Evolutionary conservation across 1,140 invertebrate genomes (phyloP).

Genomic region (Megathymus violae): DNA sequence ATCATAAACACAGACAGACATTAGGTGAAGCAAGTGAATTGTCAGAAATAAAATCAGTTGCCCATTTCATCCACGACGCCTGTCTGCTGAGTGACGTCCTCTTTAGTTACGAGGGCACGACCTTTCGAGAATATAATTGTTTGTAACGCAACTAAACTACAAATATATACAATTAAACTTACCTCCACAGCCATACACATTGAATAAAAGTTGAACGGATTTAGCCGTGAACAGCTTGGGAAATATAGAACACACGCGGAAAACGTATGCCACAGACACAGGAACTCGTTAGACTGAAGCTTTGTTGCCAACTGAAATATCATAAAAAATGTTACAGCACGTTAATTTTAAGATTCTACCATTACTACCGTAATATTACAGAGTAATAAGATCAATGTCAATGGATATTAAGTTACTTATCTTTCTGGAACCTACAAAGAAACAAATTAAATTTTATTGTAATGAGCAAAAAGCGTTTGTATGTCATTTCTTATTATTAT

Average conservation of each 20-base stretch:
- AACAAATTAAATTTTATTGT: no score
- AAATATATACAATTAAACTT: constrained; percentile 50
- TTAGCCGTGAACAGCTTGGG: constrained; percentile 79
- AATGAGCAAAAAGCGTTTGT: no score
- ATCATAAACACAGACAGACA: neutral
- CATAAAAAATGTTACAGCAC: no score
- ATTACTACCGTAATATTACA: no score
- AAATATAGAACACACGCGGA: constrained; percentile 75
- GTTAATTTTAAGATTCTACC: no score
- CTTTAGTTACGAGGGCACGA: constrained; percentile 55
- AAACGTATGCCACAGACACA: constrained; percentile 78
- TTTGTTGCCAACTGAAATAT: constrained; percentile 46
- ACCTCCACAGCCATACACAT: constrained; percentile 85
- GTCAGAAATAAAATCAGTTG: constrained; percentile 51
- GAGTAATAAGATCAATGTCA: no score
- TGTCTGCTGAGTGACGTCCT: constrained; percentile 58
- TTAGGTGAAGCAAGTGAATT: neutral
- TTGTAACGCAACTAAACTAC: constrained; percentile 12
- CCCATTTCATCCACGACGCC: constrained; percentile 56
- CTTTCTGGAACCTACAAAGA: no score
- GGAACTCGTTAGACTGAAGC: constrained; percentile 60
- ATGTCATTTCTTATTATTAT: no score
- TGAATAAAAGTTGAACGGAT: constrained; percentile 83
- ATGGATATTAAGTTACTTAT: no score
- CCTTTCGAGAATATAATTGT: constrained; percentile 49